These are phyloP conservation scores for Iselma pallidipennis DNA, from an alignment of 2,888 invertebrate genomes.

Conservation along the genomic window DNA sequence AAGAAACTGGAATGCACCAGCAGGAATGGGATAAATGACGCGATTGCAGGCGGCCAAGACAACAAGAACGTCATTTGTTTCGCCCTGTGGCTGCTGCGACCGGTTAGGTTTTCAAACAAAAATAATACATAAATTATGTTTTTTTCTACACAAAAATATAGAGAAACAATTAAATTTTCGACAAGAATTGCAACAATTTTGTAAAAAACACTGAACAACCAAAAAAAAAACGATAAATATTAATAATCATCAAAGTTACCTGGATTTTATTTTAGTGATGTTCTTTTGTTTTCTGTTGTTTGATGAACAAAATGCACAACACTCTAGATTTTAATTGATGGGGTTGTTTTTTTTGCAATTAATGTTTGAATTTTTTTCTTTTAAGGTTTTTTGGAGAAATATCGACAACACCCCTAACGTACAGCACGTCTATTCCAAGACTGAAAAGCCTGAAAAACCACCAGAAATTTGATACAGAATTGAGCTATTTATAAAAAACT, in stretches of 20 bases:
- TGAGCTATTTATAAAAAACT: slow-evolving; percentile 39
- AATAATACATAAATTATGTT: too few species aligned
- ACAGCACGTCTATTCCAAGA: slow-evolving; percentile 24
- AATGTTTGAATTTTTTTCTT: too few species aligned
- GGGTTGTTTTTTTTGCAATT: too few species aligned
- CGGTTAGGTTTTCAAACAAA: too few species aligned
- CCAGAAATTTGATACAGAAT: slow-evolving; percentile 44
- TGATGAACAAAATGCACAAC: too few species aligned
- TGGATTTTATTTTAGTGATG: too few species aligned
- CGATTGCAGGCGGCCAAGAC: not conserved
- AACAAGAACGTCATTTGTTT: slow-evolving; percentile 4
- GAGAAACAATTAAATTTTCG: not conserved
- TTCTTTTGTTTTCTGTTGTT: too few species aligned
- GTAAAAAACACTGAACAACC: not conserved
- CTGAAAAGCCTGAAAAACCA: slow-evolving; percentile 32
- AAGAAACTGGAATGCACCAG: not conserved
- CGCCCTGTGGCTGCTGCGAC: too few species aligned
- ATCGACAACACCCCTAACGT: slow-evolving; percentile 13
- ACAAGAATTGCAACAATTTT: not conserved
- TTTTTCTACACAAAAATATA: too few species aligned
- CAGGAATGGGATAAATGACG: not conserved
- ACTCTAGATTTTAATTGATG: too few species aligned
- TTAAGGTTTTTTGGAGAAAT: slow-evolving; percentile 9
- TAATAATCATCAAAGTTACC: not conserved
- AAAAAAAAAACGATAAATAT: too few species aligned